phyloP scores from a whole-genome alignment of 1,140 invertebrate species.

The Drosophila oshimai region DNA sequence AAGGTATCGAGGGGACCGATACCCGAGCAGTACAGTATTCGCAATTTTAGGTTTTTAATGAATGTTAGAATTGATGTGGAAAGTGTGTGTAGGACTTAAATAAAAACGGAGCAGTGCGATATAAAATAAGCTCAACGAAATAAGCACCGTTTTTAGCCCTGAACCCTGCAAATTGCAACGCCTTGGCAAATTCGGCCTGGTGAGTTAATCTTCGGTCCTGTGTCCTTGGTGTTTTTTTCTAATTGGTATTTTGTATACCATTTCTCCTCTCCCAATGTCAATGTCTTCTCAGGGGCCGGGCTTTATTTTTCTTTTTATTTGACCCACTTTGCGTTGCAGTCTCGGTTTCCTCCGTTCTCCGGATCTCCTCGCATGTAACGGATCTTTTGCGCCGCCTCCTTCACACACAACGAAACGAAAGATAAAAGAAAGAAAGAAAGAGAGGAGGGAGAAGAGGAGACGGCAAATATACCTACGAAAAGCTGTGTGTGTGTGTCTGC shows the following conservation, averaged over 20 bases:
- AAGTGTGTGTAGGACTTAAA: slow-evolving; percentile 50
- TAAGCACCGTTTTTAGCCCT: slow-evolving; percentile 58
- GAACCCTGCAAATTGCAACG: not conserved
- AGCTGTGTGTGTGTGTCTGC: slow-evolving; percentile 19
- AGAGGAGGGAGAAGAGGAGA: slow-evolving; percentile 11
- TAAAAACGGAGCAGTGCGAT: slow-evolving; percentile 57
- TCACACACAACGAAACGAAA: slow-evolving; percentile 16
- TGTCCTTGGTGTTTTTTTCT: not conserved
- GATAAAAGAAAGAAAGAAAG: not conserved
- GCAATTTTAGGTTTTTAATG: slow-evolving; percentile 42
- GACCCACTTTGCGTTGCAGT: slow-evolving; percentile 8
- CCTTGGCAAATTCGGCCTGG: not conserved
- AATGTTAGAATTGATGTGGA: slow-evolving; percentile 63
- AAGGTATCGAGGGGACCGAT: not conserved
- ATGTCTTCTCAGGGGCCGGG: not conserved
- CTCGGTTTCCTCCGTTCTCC: too few relatives aligned
- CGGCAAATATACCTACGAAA: slow-evolving; percentile 8
- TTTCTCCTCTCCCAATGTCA: too few relatives aligned
- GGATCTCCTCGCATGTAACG: slow-evolving; percentile 49
- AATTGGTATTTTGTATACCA: too few relatives aligned
- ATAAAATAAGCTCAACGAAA: slow-evolving; percentile 50
- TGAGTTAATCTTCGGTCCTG: not conserved
- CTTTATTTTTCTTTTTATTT: slow-evolving; percentile 1
- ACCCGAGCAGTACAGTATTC: not conserved
- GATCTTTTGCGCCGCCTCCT: slow-evolving; percentile 8